Base-by-base conservation (phyloP, 1,140 invertebrate genomes). In the Drosophila melanogaster region DNA sequence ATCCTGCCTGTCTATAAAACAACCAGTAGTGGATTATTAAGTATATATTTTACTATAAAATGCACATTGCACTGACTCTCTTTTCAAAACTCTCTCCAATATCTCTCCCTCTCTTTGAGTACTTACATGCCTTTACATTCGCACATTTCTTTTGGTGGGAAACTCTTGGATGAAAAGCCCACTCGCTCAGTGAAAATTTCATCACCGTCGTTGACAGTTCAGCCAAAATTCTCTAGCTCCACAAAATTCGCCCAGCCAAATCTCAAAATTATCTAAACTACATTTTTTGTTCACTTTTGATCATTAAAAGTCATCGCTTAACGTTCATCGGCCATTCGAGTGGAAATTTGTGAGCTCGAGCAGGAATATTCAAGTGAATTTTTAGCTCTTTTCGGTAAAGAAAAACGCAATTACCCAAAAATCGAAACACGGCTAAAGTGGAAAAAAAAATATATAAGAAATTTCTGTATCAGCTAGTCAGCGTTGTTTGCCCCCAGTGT, bases 151-250 rank as follows among this genome's bases (percentile, higher is more conserved):
- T 78, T 86, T 87, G 70, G 76, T 87, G 83, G 83, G 84, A 86
- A 86, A 79, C 81, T 72, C 69, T 72, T 87, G 86, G 71, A 79
- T 55, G 67, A 83, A 77, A 83, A 79, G 40, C 74, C 43, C 51
- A 54, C 22, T 58, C 40, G 54, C 65, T 91, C 90, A 91, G 90
- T 91, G 90, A 91, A 91, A 91, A 90, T 91, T 91, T 91, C 86
- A 90, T 91, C 90, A 91, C 90, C 85, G 90, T 77, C 77, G 90
- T 80, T 72, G 81, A 74, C 59, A 90, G 90, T 91, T 90, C 79
- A 90, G 75, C 15, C 66, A 57, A 57, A 83, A 57, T 71, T 66
- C 73, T 81, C 7, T 66, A 49, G 81, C 75, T 75, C 49, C 59
- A 54, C 54, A 53, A 62, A 71, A 79, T 77, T 87, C 47, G 62